Evolutionary conservation across 2,113 vertebrate genomes (phyloP).

Genomic region (Actinemys pallida): DNA sequence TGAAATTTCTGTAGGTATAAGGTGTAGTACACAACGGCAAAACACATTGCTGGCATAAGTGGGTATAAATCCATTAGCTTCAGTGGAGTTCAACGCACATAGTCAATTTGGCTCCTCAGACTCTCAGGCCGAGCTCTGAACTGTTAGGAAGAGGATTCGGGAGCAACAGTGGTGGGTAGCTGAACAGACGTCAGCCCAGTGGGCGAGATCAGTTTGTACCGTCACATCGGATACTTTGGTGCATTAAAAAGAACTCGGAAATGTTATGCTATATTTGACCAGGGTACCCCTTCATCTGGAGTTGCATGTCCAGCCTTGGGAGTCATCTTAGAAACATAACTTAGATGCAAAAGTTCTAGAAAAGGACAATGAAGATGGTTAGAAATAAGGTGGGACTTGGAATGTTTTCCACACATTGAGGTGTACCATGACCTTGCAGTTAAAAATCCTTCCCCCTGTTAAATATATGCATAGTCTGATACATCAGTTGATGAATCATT

Average conservation of each 20-base stretch:
- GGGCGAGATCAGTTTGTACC: background rate
- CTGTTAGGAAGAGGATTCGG: background rate
- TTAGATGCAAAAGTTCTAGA: background rate
- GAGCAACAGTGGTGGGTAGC: background rate
- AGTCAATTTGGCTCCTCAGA: background rate
- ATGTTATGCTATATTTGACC: background rate
- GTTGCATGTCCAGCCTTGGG: background rate
- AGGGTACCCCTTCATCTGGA: background rate
- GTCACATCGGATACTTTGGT: background rate
- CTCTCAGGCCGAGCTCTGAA: background rate
- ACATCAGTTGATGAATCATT: background rate
- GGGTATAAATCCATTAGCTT: background rate
- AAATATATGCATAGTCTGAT: background rate
- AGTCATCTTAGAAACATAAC: background rate
- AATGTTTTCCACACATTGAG: background rate
- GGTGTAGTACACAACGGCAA: background rate
- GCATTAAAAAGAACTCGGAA: background rate
- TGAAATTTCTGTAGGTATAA: background rate
- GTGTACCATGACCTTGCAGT: background rate
- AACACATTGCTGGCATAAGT: background rate
- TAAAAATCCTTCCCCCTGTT: background rate
- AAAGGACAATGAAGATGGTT: background rate
- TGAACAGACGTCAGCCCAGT: background rate
- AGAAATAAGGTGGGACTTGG: background rate
- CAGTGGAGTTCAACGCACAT: background rate